Evolutionary conservation across 2,797 vertebrate species (phyloP), one percentile per base, ranked within the genome.

Genomic region (Pseudomugil tenellus): DNA sequence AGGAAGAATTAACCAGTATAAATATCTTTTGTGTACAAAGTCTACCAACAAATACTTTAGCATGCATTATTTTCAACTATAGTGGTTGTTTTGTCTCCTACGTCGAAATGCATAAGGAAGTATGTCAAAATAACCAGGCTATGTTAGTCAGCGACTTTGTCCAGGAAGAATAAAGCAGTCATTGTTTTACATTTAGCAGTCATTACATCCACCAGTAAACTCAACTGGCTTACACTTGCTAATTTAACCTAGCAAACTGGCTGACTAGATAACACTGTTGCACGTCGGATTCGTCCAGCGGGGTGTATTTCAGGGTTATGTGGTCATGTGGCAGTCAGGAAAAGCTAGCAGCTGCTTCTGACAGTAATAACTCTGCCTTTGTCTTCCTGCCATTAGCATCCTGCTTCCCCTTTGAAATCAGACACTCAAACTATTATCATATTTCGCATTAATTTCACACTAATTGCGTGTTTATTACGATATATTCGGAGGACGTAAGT

Each of bases 281-380:
- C 4, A 10, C 9, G 19, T 52, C 23, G 2, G 51, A 19, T 13
- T 32, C 1, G 25, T 28, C n/a, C 26, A 3, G 19, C 9, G 35
- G 28, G 0, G 6, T 16, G 10, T 58, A 26, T 51, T 21, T 17
- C 19, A 39, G 51, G n/a, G 29, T 28, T 13, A 4, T 3, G n/a
- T 17, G 35, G 35, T 57, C 51, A 21, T 16, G 23, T 46, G 58
- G 41, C 17, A 41, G 51, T 17, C 12, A 1, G 29, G 28, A 11
- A 21, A 25, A 49, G 46, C 58, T 10, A 41, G 41, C 83, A 82
- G 80, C 78, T 85, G 84, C 64, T 28, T 21, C 63, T 69, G 66
- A 58, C 75, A 64, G 16, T 62, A 55, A 43, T 62, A 43, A 43
- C 66, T 43, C 43, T 2, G 62, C 58, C 57, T 68, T 52, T 77